Base-by-base conservation (phyloP, 2,113 vertebrate species). In the Brachirus orientalis region DNA sequence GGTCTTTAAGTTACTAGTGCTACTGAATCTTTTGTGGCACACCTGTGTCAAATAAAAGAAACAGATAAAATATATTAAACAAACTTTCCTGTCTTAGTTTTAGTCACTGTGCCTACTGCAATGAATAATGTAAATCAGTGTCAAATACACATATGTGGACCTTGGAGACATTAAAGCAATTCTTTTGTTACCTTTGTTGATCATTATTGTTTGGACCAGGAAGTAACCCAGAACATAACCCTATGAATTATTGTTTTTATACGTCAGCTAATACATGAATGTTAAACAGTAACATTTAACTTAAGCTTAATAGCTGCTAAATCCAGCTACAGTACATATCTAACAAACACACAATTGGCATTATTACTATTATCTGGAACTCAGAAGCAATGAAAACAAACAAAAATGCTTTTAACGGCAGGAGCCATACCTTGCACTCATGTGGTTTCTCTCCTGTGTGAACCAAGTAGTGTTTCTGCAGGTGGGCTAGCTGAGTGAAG, bases 391-490 rank as follows among this genome's bases (percentile, higher is more conserved):
- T n/a, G 37, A 4, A 58, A 58, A 44, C 13, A 33, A n/a, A 13
- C 6, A 41, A 17, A 52, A 56, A 14, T 37, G 0, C 53, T 4
- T 14, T 14, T 13, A 10, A 58, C 9, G 38, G 16, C 5, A 35
- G 7, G 36, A 37, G 18, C 16, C 87, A 0, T 93, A 97, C 96
- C 94, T 98, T 95, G 93, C 97, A 99, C 82, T 96, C 94, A 0
- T 99, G 95, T 56, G 96, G 97, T 66, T 98, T 98, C 77, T 98
- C 97, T 91, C 97, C 96, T 0, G 97, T 99, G 89, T 98, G 96
- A 67, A 98, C 97, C 93, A 98, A 92, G 86, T 95, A 95, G 94
- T 99, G 97, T 94, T 98, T 99, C 93, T 99, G 97, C 84, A 98
- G 94, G 83, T 99, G 97, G 80, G 97, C 97, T 67, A 99, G 90